A percentile compares a stretch with the other conserved stretches of the same genome.
Conservation (phyloP, 2,888 invertebrate species). For the Mesorhabditis sp. region DNA sequence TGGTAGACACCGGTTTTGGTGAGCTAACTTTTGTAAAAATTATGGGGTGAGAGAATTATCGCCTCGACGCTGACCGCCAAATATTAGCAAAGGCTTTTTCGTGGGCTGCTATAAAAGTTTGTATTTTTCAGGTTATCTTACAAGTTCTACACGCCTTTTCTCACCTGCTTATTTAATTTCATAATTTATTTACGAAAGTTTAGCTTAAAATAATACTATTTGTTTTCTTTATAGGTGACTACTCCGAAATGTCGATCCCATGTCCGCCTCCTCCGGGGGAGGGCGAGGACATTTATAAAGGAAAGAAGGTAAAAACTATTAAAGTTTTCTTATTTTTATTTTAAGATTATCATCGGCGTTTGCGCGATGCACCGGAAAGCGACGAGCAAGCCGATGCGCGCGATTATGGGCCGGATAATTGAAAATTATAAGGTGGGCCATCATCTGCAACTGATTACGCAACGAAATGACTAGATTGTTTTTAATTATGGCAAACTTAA, state of each 20-base stretch:
- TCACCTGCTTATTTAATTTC: not conserved
- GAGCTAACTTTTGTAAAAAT: not conserved
- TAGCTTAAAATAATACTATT: not conserved
- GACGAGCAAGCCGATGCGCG: slow-evolving; percentile 97
- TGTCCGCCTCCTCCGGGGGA: slow-evolving; percentile 12
- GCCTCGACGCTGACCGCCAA: no score
- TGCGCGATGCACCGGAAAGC: slow-evolving; percentile 98
- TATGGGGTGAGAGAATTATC: not conserved
- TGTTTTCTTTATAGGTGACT: no score
- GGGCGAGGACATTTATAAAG: not conserved
- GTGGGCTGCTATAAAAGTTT: no score
- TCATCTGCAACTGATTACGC: not conserved
- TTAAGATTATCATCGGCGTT: slow-evolving; percentile 86
- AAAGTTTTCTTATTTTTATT: not conserved
- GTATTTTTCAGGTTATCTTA: not conserved
- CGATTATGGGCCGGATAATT: slow-evolving; percentile 88
- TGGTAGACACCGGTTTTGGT: no score
- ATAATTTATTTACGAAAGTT: not conserved
- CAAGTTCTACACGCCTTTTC: not conserved
- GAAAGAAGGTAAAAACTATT: slow-evolving; percentile 4
- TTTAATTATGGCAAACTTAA: no score
- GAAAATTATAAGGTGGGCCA: slow-evolving; percentile 69
- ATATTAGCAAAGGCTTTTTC: no score
- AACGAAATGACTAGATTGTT: no score
- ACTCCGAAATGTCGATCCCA: slow-evolving; percentile 6